Base-by-base conservation (phyloP, 2,113 vertebrate genomes). In the Ictidomys tridecemlineatus region DNA sequence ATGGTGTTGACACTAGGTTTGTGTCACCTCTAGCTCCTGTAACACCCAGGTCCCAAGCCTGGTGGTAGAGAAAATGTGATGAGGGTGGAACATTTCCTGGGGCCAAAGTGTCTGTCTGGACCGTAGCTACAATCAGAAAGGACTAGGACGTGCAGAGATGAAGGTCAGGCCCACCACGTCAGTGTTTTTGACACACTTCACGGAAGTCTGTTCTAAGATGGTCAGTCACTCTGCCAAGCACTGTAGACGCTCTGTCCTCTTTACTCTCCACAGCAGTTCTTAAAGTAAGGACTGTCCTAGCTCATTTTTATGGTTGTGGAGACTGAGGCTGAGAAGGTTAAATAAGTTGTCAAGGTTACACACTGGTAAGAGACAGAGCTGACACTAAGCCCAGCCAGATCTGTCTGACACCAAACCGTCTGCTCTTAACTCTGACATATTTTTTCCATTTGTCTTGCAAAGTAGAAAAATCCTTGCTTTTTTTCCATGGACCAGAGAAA, bases 391-490 rank as follows among this genome's bases (percentile, higher is more conserved):
- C 45, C 32, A 67, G 72, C 11, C 88, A 65, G 32, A 53, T 82
- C 85, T 92, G 58, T 79, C 84, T 73, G 61, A 97, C 45, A 80
- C 77, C 76, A 85, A 42, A 96, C 45, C 69, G 85, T 51, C 37
- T 89, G 24, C 45, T 91, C 24, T 95, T 45, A 96, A 78, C 37
- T 65, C 65, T 0, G 5, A 78, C 85, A 80, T 70, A 58, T 80
- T 97, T 94, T 94, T 85, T 87, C 77, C 85, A 96, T 96, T 96
- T 97, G 94, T 87, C 30, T 95, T 53, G 51, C 39, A 80, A 95
- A 85, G 80, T 14, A 95, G 61, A 93, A 96, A 92, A 95, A 79
- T 58, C 17, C 14, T 22, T 42, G 16, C 2, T 51, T 70, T 7
- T 74, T 58, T 61, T 32, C 42, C 22, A 13, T 86, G 72, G 10